Evolutionary conservation across 1,140 invertebrate species (phyloP).

Genomic region (Scaptomyza montana): DNA sequence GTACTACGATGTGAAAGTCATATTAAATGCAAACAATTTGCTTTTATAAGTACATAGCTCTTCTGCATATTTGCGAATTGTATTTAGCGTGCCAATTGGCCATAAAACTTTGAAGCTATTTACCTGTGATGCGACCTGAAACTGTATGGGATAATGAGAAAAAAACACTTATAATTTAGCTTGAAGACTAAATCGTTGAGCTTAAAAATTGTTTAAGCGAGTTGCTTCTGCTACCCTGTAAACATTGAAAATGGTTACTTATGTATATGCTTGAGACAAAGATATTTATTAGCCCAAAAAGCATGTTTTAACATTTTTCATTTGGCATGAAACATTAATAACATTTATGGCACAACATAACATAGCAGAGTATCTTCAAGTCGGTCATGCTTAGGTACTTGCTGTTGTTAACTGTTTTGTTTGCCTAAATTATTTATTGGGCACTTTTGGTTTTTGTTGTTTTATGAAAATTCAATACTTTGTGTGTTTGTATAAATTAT

Average conservation of each 20-base stretch:
- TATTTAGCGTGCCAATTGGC: slow-evolving; percentile 39
- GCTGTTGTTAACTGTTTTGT: background rate
- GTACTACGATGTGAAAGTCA: slow-evolving; percentile 38
- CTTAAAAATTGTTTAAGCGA: background rate
- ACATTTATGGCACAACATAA: too few species aligned
- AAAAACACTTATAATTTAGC: slow-evolving; percentile 5
- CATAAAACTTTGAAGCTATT: slow-evolving; percentile 24
- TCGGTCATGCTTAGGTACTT: background rate
- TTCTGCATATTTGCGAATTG: background rate
- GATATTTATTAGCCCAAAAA: too few species aligned
- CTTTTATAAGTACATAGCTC: background rate
- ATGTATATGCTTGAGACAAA: too few species aligned
- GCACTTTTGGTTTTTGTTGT: slow-evolving; percentile 26
- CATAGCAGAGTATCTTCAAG: background rate
- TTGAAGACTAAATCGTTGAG: background rate
- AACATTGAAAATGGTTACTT: background rate
- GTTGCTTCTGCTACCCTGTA: background rate
- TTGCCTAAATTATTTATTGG: slow-evolving; percentile 30
- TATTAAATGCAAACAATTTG: slow-evolving; percentile 47
- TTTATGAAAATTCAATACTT: slow-evolving; percentile 51
- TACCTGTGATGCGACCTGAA: slow-evolving; percentile 24
- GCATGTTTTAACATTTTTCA: too few species aligned
- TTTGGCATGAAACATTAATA: too few species aligned
- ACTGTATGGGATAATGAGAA: background rate
- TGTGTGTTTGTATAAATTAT: slow-evolving; percentile 76